A percentile compares a stretch with the other conserved stretches of the same genome.
Conservation (phyloP, 2,113 vertebrate species). For the Struthidea cinerea region DNA sequence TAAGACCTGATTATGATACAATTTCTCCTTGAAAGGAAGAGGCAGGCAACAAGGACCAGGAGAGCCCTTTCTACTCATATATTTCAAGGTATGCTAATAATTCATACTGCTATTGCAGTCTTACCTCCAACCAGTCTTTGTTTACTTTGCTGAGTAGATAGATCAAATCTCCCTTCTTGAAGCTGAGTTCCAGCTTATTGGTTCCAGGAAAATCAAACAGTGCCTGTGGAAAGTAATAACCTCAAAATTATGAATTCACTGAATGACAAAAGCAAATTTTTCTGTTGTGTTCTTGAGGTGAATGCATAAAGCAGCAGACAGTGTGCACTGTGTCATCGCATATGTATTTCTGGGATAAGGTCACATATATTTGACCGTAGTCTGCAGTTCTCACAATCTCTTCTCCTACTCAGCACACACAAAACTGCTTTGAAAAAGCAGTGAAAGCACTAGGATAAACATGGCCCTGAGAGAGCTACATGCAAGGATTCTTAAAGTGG, state of each 20-base stretch:
- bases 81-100: neutral
- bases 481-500: neutral
- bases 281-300: neutral
- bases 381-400: neutral
- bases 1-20: neutral
- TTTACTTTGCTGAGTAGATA: constrained; percentile 92
- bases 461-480: neutral
- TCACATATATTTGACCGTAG: neutral
- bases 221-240: constrained; percentile 71
- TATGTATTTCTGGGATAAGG: neutral
- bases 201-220: constrained; percentile 90
- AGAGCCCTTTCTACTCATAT: neutral
- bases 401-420: neutral
- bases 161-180: constrained; percentile 90
- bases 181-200: constrained; percentile 83
- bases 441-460: neutral
- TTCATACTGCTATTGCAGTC: neutral
- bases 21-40: neutral
- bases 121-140: constrained; percentile 95
- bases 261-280: neutral
- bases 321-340: neutral
- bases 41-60: neutral
- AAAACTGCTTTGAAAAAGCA: neutral
- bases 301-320: neutral
- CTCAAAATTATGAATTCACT: neutral